Percentiles rank a stretch among this genome's conserved stretches.
phyloP scores from a whole-genome alignment of 2,113 vertebrate species.

The Chloropsis hardwickii region DNA sequence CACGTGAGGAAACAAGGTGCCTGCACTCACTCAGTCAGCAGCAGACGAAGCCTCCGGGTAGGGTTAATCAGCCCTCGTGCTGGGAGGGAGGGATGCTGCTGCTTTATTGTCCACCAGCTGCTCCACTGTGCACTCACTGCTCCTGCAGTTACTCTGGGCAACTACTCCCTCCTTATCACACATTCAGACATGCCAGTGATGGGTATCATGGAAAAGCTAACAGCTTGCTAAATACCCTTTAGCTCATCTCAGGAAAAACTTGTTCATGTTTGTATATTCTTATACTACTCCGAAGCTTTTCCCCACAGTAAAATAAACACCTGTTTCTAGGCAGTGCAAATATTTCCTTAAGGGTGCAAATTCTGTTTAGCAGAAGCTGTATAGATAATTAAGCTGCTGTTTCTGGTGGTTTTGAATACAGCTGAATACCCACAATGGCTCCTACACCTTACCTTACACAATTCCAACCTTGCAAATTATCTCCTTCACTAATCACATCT shows the following conservation, averaged over 20 bases:
- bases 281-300: neutral
- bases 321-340: neutral
- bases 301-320: neutral
- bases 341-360: neutral
- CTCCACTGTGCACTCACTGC: neutral
- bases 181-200: neutral
- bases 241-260: neutral
- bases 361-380: neutral
- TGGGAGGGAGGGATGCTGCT: neutral
- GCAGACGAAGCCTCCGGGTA: neutral
- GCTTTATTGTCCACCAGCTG: neutral
- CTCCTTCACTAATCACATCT: neutral
- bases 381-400: neutral
- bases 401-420: neutral
- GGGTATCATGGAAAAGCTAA: neutral
- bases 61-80: neutral
- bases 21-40: neutral
- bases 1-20: neutral
- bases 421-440: neutral
- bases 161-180: neutral
- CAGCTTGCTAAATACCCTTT: neutral
- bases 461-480: neutral
- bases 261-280: too few relatives aligned
- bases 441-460: neutral
- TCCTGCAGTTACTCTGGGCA: neutral